Evolutionary conservation across 2,888 invertebrate species (phyloP), one percentile per base, ranked within the genome.

Genomic region (Netelia inedita): DNA sequence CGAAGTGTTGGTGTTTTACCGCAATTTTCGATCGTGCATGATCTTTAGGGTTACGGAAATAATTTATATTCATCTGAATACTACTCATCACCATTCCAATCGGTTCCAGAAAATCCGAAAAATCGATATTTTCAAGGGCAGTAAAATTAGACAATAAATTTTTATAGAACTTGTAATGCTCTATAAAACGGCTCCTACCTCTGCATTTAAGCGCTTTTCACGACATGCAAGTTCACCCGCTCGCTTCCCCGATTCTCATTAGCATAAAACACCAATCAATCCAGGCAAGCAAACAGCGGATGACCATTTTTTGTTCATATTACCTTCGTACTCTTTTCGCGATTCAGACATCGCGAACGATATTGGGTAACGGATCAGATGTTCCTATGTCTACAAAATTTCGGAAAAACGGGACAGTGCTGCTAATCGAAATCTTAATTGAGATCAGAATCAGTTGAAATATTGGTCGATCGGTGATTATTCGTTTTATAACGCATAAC

Each of bases 231-330:
- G 46, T 50, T 82, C 65, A n/a, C 41, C 61, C 16, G 57, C 16
- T 28, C 35, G 35, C 50, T 8, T 19, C 28, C 50, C 63, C 66
- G 73, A 53, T 73, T 19, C 28, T 68, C 68, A 66, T 76, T 72
- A 82, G 46, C 66, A 76, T 76, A 72, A 82, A 76, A 72, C 66
- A 16, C 23, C 66, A 46, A 75, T 71, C 75, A 65, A 71, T 81
- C 53, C 41, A 55, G 55, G 43, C 63, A 46, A 63, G 53, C 41
- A 23, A 14, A 46, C 3, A 43, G 19, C n/a, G 23, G 41, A 61
- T 28, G 8, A 23, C 65, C 6, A 8, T 43, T 69, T 21, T 16
- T 53, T 59, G 11, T 43, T 61, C 14, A 66, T 41, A 28, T 69
- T 63, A 23, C 28, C 63, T 35, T 23, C 35, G 53, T 79, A 21